Base-by-base conservation (phyloP, 2,888 invertebrate species). In the Apodemia mormo region DNA sequence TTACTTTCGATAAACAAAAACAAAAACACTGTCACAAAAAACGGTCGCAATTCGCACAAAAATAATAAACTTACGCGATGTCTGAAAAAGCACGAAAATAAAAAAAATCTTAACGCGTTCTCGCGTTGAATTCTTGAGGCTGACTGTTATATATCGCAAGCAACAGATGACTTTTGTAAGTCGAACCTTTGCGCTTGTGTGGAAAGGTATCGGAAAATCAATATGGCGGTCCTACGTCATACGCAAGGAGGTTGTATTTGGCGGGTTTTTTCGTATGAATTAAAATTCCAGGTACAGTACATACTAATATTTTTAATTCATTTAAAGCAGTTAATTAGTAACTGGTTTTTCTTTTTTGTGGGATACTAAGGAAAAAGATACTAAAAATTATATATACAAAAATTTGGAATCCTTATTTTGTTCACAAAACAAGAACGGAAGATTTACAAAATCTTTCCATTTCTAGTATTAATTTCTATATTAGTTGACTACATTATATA, bases 141-240 rank as follows among this genome's bases (percentile, higher is more conserved):
- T 91, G 92, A 92, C 92, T 92, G 91, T 83, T 69, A 37, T 75
- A 74, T 66, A 72, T 68, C 69, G 72, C 76, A 80, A 80, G 81
- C 89, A 90, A 90, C 92, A 90, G 89, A 90, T 92, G 90, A 85
- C 83, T 88, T 89, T 88, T 89, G 87, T 89, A 87, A 77, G 80
- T 73, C 65, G 65, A 66, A 71, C 69, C 69, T 80, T 65, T 82
- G 87, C 89, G 89, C 89, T 81, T 87, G 88, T 84, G 88, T 82
- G 77, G 82, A 82, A 54, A 54, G 52, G n/a, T 8, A 80, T 79
- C 76, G 77, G 81, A 78, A 82, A 87, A 89, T 90, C 90, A 83
- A 90, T 90, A 85, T 70, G 69, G 73, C 77, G 78, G 78, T 14
- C 80, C 81, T 77, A 75, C 72, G 74, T 71, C 70, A 74, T 71